Base-by-base conservation (phyloP, 2,113 vertebrate genomes). In the Ploceus nigricollis region DNA sequence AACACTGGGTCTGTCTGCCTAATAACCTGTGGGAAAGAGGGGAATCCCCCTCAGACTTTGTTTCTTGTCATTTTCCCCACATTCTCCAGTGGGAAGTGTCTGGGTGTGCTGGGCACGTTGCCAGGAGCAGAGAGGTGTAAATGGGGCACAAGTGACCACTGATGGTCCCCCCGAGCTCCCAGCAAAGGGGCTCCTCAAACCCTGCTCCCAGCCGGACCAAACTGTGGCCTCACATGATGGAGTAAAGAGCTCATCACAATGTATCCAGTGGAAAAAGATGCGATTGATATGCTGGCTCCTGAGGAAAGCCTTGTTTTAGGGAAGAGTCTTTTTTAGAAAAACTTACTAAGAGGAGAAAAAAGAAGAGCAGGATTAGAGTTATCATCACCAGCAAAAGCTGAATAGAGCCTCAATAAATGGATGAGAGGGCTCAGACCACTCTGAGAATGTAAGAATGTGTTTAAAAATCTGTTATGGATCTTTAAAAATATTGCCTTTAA, bases 131-230 rank as follows among this genome's bases (percentile, higher is more conserved):
- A 15, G 47, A 80, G 45, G 71, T 65, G 63, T 30, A 47, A 80
- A 66, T 1, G 15, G 53, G 56, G 51, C 48, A 24, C 14, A 18
- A 22, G 9, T 1, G 15, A 25, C 5, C 27, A 15, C 0, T 6
- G 58, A 33, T 37, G 35, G 42, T 45, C 8, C 15, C 57, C 27
- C 70, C 76, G 61, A 78, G 48, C 53, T 53, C 20, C 64, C 66
- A 50, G 27, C 3, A 10, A 45, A 47, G 21, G 82, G 28, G 33
- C 35, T 83, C 35, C 25, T 73, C 68, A 39, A 35, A 50, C 10
- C 40, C 61, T 89, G 42, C 89, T 82, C 69, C 47, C 51, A 35
- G 33, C 7, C 80, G 84, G 65, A n/a, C 5, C 20, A 40, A 50
- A 17, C 31, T 8, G 1, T 24, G 8, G 28, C 30, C 57, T 58